phyloP scores from a whole-genome alignment of 2,888 invertebrate species.

The Pheosia tremula region DNA sequence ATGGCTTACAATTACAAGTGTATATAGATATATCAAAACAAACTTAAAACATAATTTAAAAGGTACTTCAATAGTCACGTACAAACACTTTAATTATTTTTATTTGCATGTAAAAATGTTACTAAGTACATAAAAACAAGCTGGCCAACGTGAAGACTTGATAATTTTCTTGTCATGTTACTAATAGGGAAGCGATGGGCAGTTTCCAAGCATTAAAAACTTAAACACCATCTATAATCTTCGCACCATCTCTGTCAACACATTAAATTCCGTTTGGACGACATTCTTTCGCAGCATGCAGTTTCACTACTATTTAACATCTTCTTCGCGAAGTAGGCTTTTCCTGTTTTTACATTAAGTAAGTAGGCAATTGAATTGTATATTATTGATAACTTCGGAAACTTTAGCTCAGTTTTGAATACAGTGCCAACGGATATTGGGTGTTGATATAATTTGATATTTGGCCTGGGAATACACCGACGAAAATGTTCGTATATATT shows the following conservation, averaged over 20 bases:
- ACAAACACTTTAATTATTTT: background rate
- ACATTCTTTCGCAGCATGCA: conserved; percentile 24
- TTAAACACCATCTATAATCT: conserved; percentile 43
- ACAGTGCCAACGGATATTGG: too few relatives aligned
- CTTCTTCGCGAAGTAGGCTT: background rate
- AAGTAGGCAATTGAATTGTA: too few relatives aligned
- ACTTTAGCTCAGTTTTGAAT: too few relatives aligned
- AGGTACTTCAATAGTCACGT: background rate
- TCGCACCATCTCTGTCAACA: conserved; percentile 42
- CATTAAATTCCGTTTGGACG: conserved; percentile 37
- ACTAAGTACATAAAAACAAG: conserved; percentile 34
- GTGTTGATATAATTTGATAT: too few relatives aligned
- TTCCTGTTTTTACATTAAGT: background rate
- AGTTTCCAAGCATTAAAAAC: conserved; percentile 45
- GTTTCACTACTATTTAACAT: conserved; percentile 4
- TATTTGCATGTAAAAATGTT: background rate
- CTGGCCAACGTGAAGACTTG: conserved; percentile 28
- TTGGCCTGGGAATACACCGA: too few relatives aligned
- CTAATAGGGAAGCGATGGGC: conserved; percentile 51
- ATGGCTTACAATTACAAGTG: too few relatives aligned
- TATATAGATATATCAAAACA: too few relatives aligned
- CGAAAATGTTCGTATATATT: too few relatives aligned
- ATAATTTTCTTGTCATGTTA: conserved; percentile 50
- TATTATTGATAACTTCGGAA: too few relatives aligned
- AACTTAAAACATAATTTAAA: too few relatives aligned